phyloP scores from a whole-genome alignment of 2,113 vertebrate species.

The Xiphophorus maculatus region DNA sequence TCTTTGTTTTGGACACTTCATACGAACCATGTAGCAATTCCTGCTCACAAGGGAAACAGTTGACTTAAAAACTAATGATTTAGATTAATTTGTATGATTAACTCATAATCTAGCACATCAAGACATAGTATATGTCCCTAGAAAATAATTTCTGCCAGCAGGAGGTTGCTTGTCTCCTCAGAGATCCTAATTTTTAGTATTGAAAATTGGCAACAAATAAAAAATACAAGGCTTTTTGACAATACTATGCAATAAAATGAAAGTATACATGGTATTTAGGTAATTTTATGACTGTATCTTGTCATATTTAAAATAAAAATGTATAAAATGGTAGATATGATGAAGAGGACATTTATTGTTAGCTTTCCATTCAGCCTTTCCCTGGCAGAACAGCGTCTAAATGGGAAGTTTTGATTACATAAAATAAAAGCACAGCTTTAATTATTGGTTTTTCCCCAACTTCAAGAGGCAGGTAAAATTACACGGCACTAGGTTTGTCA shows the following conservation, averaged over 20 bases:
- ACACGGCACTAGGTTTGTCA: constrained; percentile 17
- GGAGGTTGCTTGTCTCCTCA: background rate
- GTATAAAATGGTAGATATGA: no score
- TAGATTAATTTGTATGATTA: no score
- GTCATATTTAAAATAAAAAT: no score
- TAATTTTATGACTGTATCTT: background rate
- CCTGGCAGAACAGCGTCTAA: background rate
- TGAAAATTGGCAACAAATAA: no score
- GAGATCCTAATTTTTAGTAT: background rate
- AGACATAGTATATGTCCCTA: background rate
- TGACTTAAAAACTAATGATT: no score
- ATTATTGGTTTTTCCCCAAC: background rate
- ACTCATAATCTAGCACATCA: background rate
- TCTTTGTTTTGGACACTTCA: no score
- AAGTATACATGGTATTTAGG: background rate
- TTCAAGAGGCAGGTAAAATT: background rate
- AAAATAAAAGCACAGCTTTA: no score
- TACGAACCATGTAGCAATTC: no score
- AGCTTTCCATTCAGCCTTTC: background rate
- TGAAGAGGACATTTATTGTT: background rate
- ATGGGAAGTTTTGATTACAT: no score
- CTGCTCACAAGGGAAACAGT: no score
- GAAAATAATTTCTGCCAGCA: background rate
- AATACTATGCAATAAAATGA: no score
- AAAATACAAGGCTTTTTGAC: no score